Evolutionary conservation across 2,888 invertebrate genomes (phyloP), one percentile per base, ranked within the genome.

Genomic region (Venustoraphidia nigricollis): DNA sequence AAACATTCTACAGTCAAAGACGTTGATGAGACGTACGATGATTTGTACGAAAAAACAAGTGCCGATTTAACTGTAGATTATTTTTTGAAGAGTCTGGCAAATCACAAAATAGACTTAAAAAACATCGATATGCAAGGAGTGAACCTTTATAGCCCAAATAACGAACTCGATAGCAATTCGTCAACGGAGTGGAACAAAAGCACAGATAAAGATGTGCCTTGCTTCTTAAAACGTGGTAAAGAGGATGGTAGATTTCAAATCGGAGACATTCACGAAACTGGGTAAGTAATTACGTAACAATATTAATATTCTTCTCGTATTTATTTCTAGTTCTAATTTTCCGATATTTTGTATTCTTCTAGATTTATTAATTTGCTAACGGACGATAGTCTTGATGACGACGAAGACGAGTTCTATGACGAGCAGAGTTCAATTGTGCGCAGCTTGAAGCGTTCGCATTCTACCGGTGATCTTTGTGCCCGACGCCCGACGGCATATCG

Each of bases 221-320:
- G 63, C 46, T 62, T 65, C 14, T 66, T 66, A 50, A 60, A 64
- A 46, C 64, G 63, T 49, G 66, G 66, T 14, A 67, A 67, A 47
- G 71, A 71, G 56, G 72, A 72, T 56, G 73, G 73, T 0, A 59
- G 70, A 17, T 73, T 73, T 57, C 67, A 71, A 57, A 72, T 72
- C 48, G 70, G 71, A 2, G 73, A 73, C 54, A 67, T 73, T 34
- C 73, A 73, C 52, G 71, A 71, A 54, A 69, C 68, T 46, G 70
- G 70, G 46, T 59, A 57, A 6, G 27, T 27, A 27, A 27, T 27
- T 27, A 27, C 3, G 27, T 27, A 27, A 6, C 27, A 17, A 17
- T 17, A 17, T 4, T 17, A 4, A 4, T 4, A 17, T 17, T 17
- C 17, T 17, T 17, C 27, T 27, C 6, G 27, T 27, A 27, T 17